Conservation (phyloP, 2,888 invertebrate species). For the Euproctis similis region DNA sequence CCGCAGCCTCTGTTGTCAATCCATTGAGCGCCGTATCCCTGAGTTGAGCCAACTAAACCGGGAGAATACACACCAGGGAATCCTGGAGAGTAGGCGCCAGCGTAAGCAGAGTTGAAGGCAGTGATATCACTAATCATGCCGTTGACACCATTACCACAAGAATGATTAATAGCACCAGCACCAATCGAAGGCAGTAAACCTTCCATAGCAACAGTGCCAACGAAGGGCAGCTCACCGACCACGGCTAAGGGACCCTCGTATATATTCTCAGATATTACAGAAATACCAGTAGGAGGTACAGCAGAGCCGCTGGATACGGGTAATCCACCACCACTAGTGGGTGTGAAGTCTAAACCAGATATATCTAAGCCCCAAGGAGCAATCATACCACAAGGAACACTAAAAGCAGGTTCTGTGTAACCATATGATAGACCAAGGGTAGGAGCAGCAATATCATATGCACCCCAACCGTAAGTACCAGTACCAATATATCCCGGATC, state of each 20-base stretch:
- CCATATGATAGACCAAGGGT: not conserved
- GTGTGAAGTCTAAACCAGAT: slow-evolving; percentile 1
- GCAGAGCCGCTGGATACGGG: slow-evolving; percentile 5
- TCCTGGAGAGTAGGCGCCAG: not conserved
- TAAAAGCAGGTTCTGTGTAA: not conserved
- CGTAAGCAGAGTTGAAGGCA: slow-evolving; percentile 4
- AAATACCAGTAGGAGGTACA: slow-evolving; percentile 4
- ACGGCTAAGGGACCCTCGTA: slow-evolving; percentile 16
- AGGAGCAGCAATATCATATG: not conserved
- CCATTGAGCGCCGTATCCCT: no score
- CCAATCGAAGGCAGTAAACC: slow-evolving; percentile 30
- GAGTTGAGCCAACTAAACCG: no score
- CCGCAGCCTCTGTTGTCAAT: no score
- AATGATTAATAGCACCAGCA: slow-evolving; percentile 21
- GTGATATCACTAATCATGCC: slow-evolving; percentile 11
- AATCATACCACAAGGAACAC: not conserved
- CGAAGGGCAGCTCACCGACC: slow-evolving; percentile 20
- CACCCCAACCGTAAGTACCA: not conserved
- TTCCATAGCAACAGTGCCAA: slow-evolving; percentile 26
- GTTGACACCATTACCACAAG: slow-evolving; percentile 23
- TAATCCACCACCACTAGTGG: slow-evolving; percentile 13
- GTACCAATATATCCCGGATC: not conserved
- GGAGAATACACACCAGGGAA: no score
- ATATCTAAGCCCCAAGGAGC: not conserved
- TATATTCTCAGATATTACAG: slow-evolving; percentile 8